Conservation (phyloP, 2,888 invertebrate species). For the Hermaeophaga mercurialis region DNA sequence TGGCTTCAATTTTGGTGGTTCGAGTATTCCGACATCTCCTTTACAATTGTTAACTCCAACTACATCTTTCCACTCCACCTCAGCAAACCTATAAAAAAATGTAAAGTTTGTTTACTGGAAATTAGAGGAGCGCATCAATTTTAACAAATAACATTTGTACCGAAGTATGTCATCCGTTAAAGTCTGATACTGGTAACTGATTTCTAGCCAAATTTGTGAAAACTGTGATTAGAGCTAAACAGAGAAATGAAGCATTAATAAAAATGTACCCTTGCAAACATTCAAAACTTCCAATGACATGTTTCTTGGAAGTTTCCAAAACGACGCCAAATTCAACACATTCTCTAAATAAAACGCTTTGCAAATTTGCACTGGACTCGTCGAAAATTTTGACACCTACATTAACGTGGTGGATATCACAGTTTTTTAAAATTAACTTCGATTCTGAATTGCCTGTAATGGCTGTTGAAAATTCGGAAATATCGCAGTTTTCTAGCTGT, state of each 20-base stretch:
- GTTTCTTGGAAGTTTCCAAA: slow-evolving; percentile 55
- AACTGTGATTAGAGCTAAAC: no score
- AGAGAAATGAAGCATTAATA: slow-evolving; percentile 6
- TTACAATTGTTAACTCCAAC: slow-evolving; percentile 48
- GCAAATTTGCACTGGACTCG: slow-evolving; percentile 52
- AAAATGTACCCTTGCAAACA: slow-evolving; percentile 47
- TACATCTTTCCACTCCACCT: slow-evolving; percentile 43
- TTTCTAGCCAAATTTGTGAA: no score
- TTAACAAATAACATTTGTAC: no score
- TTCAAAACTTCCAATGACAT: slow-evolving; percentile 46
- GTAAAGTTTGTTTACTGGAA: no score
- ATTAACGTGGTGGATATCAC: slow-evolving; percentile 49
- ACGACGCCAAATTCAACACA: slow-evolving; percentile 61
- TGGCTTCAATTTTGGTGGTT: slow-evolving; percentile 46
- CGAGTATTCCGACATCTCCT: slow-evolving; percentile 50
- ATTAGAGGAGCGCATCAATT: no score
- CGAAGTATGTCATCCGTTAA: no score
- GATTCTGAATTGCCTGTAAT: slow-evolving; percentile 58
- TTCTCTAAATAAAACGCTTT: slow-evolving; percentile 54
- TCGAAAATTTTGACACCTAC: slow-evolving; percentile 58
- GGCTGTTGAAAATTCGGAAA: slow-evolving; percentile 62
- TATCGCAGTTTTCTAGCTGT: slow-evolving; percentile 57
- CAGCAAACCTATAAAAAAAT: slow-evolving; percentile 48
- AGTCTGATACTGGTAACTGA: no score
- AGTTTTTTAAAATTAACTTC: slow-evolving; percentile 52